Base-by-base conservation (phyloP, 2,113 vertebrate genomes). In the Scomber japonicus region DNA sequence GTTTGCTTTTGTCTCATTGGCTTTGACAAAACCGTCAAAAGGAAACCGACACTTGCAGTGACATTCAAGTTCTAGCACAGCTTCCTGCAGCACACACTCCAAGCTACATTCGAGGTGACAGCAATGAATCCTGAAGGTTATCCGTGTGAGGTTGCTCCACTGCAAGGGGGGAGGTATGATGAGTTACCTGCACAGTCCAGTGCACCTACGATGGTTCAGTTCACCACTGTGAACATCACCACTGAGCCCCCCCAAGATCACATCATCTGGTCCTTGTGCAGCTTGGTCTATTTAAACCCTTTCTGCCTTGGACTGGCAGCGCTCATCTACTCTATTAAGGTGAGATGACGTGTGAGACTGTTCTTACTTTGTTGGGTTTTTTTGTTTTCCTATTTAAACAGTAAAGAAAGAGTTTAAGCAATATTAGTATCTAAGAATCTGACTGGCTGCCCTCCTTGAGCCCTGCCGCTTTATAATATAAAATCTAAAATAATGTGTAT, bases 191-290 rank as follows among this genome's bases (percentile, higher is more conserved):
- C 9, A 45, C 1, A 27, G 11, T 17, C 61, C 10, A 60, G 11
- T 12, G 17, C 2, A 19, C 2, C 65, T 14, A 2, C 16, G 7
- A 3, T 30, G 49, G 53, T 80, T n/a, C 57, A 71, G 5, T 4
- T 53, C 76, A 85, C 65, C 51, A 51, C n/a, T 3, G 56, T 81
- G 4, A 64, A 35, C 40, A 3, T 75, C 6, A 0, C 0, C 50
- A 0, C 31, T 0, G 72, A 72, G 14, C 59, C 35, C 1, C 76
- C 78, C 10, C 35, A 13, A 0, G 92, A 93, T 69, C 66, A 92
- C 61, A 51, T 94, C n/a, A 53, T 93, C 48, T 92, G 89, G 88
- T 92, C 93, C 3, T 21, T 94, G 7, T 63, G 15, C 64, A 77
- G 16, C 55, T 63, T 89, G 1, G 0, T 64, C 31, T 78, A 82